These are phyloP conservation scores for Drosophila monieri DNA, from an alignment of 2,888 invertebrate genomes.

Conservation along the genomic window DNA sequence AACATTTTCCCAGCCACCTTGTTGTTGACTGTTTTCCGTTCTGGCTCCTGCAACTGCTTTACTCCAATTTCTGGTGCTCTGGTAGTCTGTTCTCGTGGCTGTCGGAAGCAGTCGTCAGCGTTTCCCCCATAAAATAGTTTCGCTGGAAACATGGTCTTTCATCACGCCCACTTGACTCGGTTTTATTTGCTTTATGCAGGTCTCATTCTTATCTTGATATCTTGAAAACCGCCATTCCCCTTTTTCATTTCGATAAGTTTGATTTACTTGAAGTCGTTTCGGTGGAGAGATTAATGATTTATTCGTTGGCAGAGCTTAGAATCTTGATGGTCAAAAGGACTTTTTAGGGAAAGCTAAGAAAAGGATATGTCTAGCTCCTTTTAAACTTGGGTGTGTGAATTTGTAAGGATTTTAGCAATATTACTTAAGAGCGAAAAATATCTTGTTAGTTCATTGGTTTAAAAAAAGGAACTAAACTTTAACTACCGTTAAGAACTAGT, in stretches of 20 bases:
- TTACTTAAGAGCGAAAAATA: too few relatives aligned
- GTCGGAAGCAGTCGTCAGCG: conserved; percentile 38
- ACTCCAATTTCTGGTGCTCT: background rate
- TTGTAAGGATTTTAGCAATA: too few relatives aligned
- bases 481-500: too few relatives aligned
- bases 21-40: conserved; percentile 38
- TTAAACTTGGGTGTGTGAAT: background rate
- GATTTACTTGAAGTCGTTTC: conserved; percentile 31
- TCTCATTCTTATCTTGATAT: conserved; percentile 39
- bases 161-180: conserved; percentile 49
- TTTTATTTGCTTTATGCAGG: conserved; percentile 35
- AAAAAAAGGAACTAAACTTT: too few relatives aligned
- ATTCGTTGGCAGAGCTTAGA: conserved; percentile 24
- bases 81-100: conserved; percentile 9
- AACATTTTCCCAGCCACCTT: conserved; percentile 55
- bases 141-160: conserved; percentile 39
- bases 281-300: conserved; percentile 33
- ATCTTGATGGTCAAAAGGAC: conserved; percentile 2
- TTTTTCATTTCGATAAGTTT: conserved; percentile 39
- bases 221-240: background rate
- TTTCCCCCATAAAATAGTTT: conserved; percentile 45
- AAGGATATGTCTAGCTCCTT: background rate
- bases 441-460: too few relatives aligned
- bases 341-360: background rate
- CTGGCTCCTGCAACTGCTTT: conserved; percentile 18